phyloP scores from a whole-genome alignment of 2,113 vertebrate genomes.

The Phaethon lepturus region DNA sequence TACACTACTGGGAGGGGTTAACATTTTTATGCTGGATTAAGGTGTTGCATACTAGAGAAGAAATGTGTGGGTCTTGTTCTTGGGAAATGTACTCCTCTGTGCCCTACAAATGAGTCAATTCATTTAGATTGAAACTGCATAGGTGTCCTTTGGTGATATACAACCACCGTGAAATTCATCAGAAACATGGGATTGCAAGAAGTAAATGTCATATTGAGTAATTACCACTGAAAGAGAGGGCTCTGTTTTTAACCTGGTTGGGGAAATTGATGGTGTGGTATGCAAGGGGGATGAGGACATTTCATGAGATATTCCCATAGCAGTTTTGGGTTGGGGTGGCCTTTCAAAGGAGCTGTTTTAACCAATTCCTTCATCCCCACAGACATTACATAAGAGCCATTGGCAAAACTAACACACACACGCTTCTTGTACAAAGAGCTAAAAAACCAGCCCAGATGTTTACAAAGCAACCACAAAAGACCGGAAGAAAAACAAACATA shows the following conservation, averaged over 20 bases:
- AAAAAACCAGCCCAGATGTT: constrained; percentile 58
- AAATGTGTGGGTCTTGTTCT: background rate
- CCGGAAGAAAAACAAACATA: constrained; percentile 64
- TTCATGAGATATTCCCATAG: background rate
- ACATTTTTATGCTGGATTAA: background rate
- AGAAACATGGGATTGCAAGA: background rate
- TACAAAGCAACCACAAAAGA: constrained; percentile 60
- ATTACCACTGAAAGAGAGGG: background rate
- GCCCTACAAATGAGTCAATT: background rate
- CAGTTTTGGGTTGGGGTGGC: background rate
- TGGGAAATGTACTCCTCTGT: background rate
- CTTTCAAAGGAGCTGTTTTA: constrained; percentile 35
- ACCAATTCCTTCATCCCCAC: constrained; percentile 11
- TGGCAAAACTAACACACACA: constrained; percentile 26
- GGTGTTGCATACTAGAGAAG: background rate
- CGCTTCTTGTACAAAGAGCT: constrained; percentile 17
- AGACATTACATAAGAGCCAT: constrained; percentile 17
- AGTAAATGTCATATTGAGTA: background rate
- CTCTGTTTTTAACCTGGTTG: background rate
- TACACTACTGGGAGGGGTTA: background rate
- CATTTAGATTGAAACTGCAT: background rate
- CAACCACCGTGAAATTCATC: background rate
- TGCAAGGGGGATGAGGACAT: background rate
- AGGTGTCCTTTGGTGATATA: background rate
- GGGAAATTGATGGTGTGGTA: background rate